phyloP scores from a whole-genome alignment of 2,113 vertebrate species.

The Machaerirhynchus nigripectus region DNA sequence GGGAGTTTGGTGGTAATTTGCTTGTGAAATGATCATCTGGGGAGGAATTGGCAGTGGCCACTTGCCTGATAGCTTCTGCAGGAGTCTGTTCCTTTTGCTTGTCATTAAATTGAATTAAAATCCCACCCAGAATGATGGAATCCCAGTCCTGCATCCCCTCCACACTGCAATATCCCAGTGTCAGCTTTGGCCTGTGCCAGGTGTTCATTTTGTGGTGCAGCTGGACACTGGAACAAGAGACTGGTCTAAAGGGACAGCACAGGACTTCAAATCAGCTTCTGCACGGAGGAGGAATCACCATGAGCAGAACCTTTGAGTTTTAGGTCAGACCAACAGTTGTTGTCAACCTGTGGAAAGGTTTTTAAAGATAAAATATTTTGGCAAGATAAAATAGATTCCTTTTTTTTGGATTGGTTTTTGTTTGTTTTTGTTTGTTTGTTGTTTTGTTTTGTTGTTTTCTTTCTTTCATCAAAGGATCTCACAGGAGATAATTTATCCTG shows the following conservation, averaged over 20 bases:
- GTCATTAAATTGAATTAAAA: neutral
- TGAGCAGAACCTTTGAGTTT: neutral
- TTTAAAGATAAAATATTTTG: neutral
- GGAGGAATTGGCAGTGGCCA: neutral
- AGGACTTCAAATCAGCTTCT: neutral
- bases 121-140: neutral
- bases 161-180: neutral
- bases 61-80: neutral
- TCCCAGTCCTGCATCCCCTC: neutral
- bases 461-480: neutral
- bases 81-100: neutral
- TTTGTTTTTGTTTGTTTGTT: neutral
- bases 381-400: neutral
- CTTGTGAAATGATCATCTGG: neutral
- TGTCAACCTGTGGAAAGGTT: neutral
- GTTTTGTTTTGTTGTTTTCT: neutral
- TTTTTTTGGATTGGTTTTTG: neutral
- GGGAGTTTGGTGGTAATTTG: neutral
- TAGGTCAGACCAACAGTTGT: neutral
- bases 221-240: neutral
- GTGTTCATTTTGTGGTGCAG: neutral
- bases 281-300: neutral
- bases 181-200: neutral
- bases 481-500: neutral
- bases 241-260: neutral